Base-by-base conservation (phyloP, 2,797 vertebrate species). In the Acanthurus leucopareius region DNA sequence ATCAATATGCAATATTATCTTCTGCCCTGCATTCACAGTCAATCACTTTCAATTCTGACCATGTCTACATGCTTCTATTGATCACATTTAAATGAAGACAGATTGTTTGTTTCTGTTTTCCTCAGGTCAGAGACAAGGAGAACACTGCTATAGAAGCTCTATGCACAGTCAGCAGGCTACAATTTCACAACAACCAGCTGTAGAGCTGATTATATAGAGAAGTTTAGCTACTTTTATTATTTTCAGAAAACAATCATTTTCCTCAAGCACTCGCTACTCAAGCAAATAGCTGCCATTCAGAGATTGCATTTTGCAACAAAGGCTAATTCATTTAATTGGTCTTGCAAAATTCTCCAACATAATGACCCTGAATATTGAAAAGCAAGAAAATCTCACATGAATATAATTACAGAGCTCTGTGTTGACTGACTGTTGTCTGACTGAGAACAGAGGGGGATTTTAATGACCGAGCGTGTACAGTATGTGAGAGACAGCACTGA, bases 61-160 rank as follows among this genome's bases (percentile, higher is more conserved):
- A 69, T 69, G 48, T 74, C 40, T 42, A 75, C 49, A 76, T 59
- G 53, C 7, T 58, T 76, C 19, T 81, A 32, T 81, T 88, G 76
- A 87, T 86, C 32, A 63, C 19, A 58, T 82, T 87, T 78, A 82
- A 77, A 88, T 83, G 69, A 69, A 88, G 72, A 71, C 72, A 49
- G 49, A 80, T 69, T 42, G 62, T 7, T 65, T 62, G 49, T 56
- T 69, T 63, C 68, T 56, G 40, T 73, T 66, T 59, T 56, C 40
- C 40, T 42, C 40, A 79, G 71, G 76, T 84, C 59, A 80, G 53
- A 68, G 25, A 76, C 51, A 76, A 53, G 54, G 28, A 71, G 44
- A 49, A 15, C n/a, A 13, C 25, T 10, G 17, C 25, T 3, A 7
- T 14, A 54, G 15, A 40, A 73, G 45, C 10, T 16, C 9, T 72